Conservation (phyloP, 2,888 invertebrate species). For the Rhingia rostrata region DNA sequence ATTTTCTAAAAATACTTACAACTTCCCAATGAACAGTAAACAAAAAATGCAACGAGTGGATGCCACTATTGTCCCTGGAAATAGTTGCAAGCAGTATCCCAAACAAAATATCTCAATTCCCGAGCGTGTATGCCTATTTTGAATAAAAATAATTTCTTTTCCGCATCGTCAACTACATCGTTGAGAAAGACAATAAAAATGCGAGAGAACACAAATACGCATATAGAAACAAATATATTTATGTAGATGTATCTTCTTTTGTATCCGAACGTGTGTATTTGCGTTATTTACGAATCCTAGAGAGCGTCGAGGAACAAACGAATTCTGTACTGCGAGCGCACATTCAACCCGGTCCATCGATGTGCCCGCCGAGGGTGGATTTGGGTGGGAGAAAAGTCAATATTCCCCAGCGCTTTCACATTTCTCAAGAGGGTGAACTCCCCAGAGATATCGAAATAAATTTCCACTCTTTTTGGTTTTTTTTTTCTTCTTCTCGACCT, state of each 20-base stretch:
- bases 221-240: constrained; percentile 26
- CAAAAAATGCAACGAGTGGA: not conserved
- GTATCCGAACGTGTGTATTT: constrained; percentile 28
- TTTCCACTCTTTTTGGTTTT: constrained; percentile 64
- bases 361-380: constrained; percentile 62
- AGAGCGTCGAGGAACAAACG: constrained; percentile 58
- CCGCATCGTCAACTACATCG: constrained; percentile 54
- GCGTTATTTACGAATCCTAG: constrained; percentile 55
- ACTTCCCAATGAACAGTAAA: too few species aligned
- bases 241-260: constrained; percentile 19
- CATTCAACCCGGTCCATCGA: constrained; percentile 60
- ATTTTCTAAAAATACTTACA: constrained; percentile 10
- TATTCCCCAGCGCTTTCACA: constrained; percentile 76
- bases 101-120: constrained; percentile 24
- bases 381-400: constrained; percentile 70
- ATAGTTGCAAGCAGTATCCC: not conserved
- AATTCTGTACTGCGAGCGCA: constrained; percentile 59
- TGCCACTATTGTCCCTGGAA: constrained; percentile 3
- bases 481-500: constrained; percentile 37
- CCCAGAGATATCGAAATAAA: constrained; percentile 76
- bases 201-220: constrained; percentile 27
- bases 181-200: constrained; percentile 42
- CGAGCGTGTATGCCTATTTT: constrained; percentile 38
- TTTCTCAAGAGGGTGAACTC: constrained; percentile 78
- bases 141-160: constrained; percentile 62